Percentiles rank a stretch among this genome's conserved stretches.
Conservation (phyloP, 2,113 vertebrate species). For the Thamnaconus septentrionalis region DNA sequence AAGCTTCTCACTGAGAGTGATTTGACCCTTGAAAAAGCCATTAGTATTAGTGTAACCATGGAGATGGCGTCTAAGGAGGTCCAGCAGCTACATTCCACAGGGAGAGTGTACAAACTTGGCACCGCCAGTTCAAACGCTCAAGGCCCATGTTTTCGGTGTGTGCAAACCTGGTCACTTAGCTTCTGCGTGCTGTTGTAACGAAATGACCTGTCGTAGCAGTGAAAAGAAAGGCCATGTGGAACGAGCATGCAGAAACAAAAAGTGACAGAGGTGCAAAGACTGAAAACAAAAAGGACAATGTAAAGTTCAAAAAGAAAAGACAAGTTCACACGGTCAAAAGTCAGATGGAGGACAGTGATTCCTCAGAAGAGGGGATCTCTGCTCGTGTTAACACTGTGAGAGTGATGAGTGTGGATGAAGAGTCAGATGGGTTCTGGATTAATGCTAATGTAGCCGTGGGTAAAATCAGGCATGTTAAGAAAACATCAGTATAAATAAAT, state of each 20-base stretch:
- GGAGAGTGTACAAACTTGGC: too few species aligned
- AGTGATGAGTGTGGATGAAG: neutral
- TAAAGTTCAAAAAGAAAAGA: neutral
- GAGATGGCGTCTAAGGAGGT: slow-evolving; percentile 20
- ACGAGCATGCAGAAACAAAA: too few species aligned
- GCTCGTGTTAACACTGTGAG: neutral
- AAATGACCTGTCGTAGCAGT: neutral
- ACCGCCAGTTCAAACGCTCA: too few species aligned
- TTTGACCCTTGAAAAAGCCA: slow-evolving; percentile 6
- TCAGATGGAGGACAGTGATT: neutral
- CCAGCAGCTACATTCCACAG: too few species aligned
- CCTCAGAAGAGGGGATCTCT: neutral
- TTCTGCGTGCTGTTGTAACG: too few species aligned
- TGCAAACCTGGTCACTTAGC: too few species aligned
- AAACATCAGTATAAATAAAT: too few species aligned
- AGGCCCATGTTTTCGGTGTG: too few species aligned
- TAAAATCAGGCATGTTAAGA: too few species aligned
- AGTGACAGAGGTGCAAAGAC: too few species aligned
- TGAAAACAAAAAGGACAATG: neutral
- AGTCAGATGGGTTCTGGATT: neutral
- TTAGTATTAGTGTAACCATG: slow-evolving; percentile 7
- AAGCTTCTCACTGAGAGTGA: slow-evolving; percentile 14
- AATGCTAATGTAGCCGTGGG: too few species aligned
- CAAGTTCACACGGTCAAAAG: neutral
- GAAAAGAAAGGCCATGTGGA: too few species aligned